These are phyloP conservation scores for Fragum fragum DNA, from an alignment of 2,888 invertebrate genomes.

Conservation along the genomic window DNA sequence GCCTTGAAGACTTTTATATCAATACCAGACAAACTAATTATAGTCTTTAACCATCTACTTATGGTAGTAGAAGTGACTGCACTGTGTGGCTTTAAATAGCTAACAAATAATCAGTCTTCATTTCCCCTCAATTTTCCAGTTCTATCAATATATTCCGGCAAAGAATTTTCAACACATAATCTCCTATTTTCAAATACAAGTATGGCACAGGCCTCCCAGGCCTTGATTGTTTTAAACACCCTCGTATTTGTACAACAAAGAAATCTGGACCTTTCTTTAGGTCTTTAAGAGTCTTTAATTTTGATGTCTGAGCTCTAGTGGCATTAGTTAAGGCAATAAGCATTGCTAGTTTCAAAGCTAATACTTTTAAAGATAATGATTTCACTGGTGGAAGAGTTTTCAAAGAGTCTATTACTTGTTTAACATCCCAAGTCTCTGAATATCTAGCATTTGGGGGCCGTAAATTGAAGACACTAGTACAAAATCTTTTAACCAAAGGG, in stretches of 20 bases:
- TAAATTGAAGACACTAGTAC: slow-evolving; percentile 40
- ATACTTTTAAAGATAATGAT: too few species aligned
- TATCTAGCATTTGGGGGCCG: slow-evolving; percentile 43
- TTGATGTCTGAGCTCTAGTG: slow-evolving; percentile 32
- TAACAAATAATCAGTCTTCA: slow-evolving; percentile 30
- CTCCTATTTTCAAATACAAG: slow-evolving; percentile 37
- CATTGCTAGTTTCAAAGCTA: too few species aligned
- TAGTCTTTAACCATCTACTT: slow-evolving; percentile 21
- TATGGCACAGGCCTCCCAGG: slow-evolving; percentile 39
- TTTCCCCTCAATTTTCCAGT: slow-evolving; percentile 21
- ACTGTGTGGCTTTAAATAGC: slow-evolving; percentile 50
- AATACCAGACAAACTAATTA: slow-evolving; percentile 14
- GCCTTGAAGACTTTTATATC: slow-evolving; percentile 2
- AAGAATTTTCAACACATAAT: too few species aligned
- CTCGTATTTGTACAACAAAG: too few species aligned
- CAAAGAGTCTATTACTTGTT: slow-evolving; percentile 22
- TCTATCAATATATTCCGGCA: too few species aligned
- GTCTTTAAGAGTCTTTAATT: slow-evolving; percentile 45
- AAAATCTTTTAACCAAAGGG: slow-evolving; percentile 42
- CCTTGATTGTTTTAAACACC: slow-evolving; percentile 35
- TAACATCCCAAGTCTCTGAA: too few species aligned
- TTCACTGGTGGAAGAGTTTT: slow-evolving; percentile 27
- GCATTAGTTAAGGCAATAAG: too few species aligned
- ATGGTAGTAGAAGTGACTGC: slow-evolving; percentile 22
- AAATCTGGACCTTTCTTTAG: slow-evolving; percentile 45